Percentiles rank a stretch among this genome's conserved stretches.
phyloP scores from a whole-genome alignment of 2,888 invertebrate genomes.

The Lobophora halterata region DNA sequence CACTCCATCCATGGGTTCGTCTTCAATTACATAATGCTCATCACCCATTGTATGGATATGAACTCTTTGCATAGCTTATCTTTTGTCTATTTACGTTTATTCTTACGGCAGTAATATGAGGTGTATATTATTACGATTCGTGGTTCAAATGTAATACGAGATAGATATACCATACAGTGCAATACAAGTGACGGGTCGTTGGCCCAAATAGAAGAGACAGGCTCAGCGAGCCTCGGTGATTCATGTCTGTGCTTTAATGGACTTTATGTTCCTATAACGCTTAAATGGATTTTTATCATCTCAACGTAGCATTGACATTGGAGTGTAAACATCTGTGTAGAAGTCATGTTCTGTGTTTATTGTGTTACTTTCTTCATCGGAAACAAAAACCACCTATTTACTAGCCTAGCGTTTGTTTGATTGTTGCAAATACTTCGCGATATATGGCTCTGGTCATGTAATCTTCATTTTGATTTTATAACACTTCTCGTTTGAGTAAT shows the following conservation, averaged over 20 bases:
- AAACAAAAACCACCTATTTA: too few relatives aligned
- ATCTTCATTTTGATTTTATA: too few relatives aligned
- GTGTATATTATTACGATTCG: constrained; percentile 35
- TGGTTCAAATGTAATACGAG: constrained; percentile 41
- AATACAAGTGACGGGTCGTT: constrained; percentile 59
- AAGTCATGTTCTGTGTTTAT: too few relatives aligned
- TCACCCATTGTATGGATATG: constrained; percentile 4
- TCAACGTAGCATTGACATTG: constrained; percentile 23
- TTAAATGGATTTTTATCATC: constrained; percentile 24
- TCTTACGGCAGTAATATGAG: constrained; percentile 24
- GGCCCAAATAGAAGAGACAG: constrained; percentile 57
- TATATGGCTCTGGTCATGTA: too few relatives aligned
- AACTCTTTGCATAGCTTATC: constrained; percentile 9
- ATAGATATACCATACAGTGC: constrained; percentile 49
- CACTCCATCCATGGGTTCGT: neutral
- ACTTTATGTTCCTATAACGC: constrained; percentile 22
- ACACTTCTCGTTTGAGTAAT: too few relatives aligned
- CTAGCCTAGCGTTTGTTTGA: too few relatives aligned
- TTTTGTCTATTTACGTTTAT: constrained; percentile 9
- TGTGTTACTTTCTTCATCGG: too few relatives aligned
- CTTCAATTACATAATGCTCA: constrained; percentile 5
- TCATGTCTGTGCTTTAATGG: constrained; percentile 36
- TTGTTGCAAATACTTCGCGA: too few relatives aligned
- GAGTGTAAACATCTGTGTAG: too few relatives aligned
- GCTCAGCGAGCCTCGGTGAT: constrained; percentile 32